Base-by-base conservation (phyloP, 2,797 vertebrate genomes). In the Pelodytes ibericus region DNA sequence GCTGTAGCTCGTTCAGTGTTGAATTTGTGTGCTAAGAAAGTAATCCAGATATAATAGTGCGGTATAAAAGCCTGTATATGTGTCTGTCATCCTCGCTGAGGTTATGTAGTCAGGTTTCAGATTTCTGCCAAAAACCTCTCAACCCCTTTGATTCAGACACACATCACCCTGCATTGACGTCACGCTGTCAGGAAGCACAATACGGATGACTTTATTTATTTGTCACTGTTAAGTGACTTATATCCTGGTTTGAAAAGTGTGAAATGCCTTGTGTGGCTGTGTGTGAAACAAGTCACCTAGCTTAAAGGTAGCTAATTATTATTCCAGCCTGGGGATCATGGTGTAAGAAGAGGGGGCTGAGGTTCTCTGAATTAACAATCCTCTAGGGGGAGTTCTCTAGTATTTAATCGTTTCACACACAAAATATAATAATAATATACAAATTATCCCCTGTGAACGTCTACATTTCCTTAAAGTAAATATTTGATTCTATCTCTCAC, bases 91-190 rank as follows among this genome's bases (percentile, higher is more conserved):
- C 15, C 33, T 31, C 7, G 9, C 51, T 8, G 51, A 71, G 80
- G 49, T 25, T 33, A 1, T 0, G 68, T 11, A 11, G 77, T 85
- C 49, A 16, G 29, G 63, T 80, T 77, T 82, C 70, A 76, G 70
- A 84, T 84, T 85, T 85, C 84, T 87, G 86, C 90, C 75, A 72
- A 68, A 53, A 66, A 30, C 58, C 86, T 24, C 88, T 88, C 90
- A 87, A 76, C 66, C 64, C 7, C 57, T 0, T 65, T 78, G 81
- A 83, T 89, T 87, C 81, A 84, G 73, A 75, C 86, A 86, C 90
- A 88, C 82, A 82, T 87, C 87, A 84, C 83, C 77, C 77, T 51
- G 72, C 67, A 71, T 85, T 92, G 91, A 95, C 89, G 90, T 94
- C 91, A 89, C 66, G 56, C 36, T 29, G 81, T 80, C 82, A 83